Evolutionary conservation across 2,888 invertebrate species (phyloP), one percentile per base, ranked within the genome.

Genomic region (Leucania comma): DNA sequence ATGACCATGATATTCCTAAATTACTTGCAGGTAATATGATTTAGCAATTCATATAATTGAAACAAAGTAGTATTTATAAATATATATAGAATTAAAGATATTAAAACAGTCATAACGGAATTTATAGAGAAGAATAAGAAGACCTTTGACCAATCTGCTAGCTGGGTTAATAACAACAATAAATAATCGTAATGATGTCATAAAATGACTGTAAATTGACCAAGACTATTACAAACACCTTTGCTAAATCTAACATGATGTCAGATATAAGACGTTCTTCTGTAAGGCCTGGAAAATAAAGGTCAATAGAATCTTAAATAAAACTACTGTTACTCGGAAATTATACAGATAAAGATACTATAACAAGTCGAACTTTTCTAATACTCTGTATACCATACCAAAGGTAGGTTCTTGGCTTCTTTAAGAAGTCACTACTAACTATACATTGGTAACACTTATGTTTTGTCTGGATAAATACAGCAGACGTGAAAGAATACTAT

Each of bases 401-500:
- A 35, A 46, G 8, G 8, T 48, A 20, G 9, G 2, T 65, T 48
- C 46, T 63, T 14, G 22, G 67, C 51, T 73, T 61, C 29, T 62
- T 48, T 56, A 46, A 48, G n/a, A 50, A 10, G 29, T 54, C 10
- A 29, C 54, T 29, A 57, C 56, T 57, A 22, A 20, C 14, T 8
- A 53, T 29, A 32, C 54, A 54, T n/a, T 9, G 29, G 54, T n/a
- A 54, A 57, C 3, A 22, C 6, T 8, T 22, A 14, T 38, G n/a
- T 62, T 70, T 66, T 51, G 29, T 68, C 9, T 57, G 42, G 56
- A 80, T 77, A 82, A 82, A 81, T 83, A 82, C 80, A 77, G 53
- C 63, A 17, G 29, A 60, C 65, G 53, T 66, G 78, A 78, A 82
- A 74, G 69, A 87, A 82, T 70, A 82, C 78, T 68, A 66, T 80